Evolutionary conservation across 92 coral and sea anemone species (phyloP), one percentile per base, ranked within the genome.

Genomic region (Hydrozoanthus gracilis): DNA sequence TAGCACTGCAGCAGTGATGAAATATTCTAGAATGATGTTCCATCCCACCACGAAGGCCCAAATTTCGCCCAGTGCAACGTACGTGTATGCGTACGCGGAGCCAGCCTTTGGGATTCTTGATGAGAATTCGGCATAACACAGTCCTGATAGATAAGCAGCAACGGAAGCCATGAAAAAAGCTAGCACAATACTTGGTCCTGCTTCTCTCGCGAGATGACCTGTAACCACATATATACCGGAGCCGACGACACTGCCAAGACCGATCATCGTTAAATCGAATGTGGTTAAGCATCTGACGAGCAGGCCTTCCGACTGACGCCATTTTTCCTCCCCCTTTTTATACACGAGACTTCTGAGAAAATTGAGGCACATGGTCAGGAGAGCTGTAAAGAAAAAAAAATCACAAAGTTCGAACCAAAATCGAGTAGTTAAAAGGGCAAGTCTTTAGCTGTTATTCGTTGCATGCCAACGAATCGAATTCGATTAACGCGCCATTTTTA

Each of bases 81-180:
- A 96, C n/a, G 96, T 90, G 87, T 95, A 96, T 6, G 90, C 87
- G 70, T 96, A 96, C 6, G 98, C 98, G 20, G 98, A 96, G 8
- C 98, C 98, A 14, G 98, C 92, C 84, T 92, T 96, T 11, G 98
- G 98, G 71, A 96, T 90, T 45, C 98, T 95, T 50, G 93, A 91
- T 58, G 95, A 95, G 69, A 96, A 93, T 78, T 96, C 98, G 10
- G 98, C 98, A 71, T 96, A 96, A 78, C 98, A 96, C 10, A 96
- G 75, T 0, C 98, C 98, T 2, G 98, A 95, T 15, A 96, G 84
- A 8, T 92, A 45, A 7, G 98, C 92, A 7, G 98, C 94, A 7
- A 92, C 7, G 8, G 87, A 92, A 4, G 98, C 98, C 35, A 96
- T 73, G 46, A 90, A 65, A 71, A 94, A 96, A 1, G 98, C 95